Percentiles rank a stretch among this genome's conserved stretches.
Conservation (phyloP, 2,113 vertebrate species). For the Balaenoptera acutorostrata region DNA sequence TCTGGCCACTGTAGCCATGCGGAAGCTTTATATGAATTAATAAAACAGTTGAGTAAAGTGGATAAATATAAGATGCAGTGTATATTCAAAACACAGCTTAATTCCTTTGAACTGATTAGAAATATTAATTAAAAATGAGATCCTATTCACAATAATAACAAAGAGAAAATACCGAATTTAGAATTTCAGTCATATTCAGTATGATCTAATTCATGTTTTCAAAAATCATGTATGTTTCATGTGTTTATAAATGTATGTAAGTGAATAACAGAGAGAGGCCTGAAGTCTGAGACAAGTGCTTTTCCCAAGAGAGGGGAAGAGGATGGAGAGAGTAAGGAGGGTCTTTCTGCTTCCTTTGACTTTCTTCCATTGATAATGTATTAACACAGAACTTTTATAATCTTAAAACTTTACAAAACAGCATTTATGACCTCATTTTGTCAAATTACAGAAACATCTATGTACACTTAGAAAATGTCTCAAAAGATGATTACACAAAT, state of each 20-base stretch:
- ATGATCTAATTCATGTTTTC: not conserved
- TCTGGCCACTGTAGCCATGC: not conserved
- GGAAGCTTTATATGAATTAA: not conserved
- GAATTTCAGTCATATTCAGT: not conserved
- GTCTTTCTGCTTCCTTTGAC: not conserved
- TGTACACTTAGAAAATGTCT: not conserved
- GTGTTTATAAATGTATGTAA: not conserved
- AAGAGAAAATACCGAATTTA: not conserved
- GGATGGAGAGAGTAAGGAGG: not conserved
- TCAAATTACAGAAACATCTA: not conserved
- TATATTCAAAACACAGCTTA: not conserved
- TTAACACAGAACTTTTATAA: not conserved
- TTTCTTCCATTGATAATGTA: not conserved
- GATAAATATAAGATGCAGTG: not conserved
- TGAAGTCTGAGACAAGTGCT: not conserved
- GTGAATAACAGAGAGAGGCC: not conserved
- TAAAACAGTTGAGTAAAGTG: not conserved
- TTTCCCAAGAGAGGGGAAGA: not conserved
- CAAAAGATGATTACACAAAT: not conserved
- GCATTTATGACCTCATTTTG: not conserved
- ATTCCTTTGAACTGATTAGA: constrained; percentile 8
- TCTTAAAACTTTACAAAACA: not conserved
- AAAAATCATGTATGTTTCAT: not conserved
- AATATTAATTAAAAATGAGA: constrained; percentile 19
- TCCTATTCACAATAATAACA: not conserved